These are phyloP conservation scores for Podiceps cristatus DNA, from an alignment of 2,113 vertebrate genomes.

Conservation along the genomic window DNA sequence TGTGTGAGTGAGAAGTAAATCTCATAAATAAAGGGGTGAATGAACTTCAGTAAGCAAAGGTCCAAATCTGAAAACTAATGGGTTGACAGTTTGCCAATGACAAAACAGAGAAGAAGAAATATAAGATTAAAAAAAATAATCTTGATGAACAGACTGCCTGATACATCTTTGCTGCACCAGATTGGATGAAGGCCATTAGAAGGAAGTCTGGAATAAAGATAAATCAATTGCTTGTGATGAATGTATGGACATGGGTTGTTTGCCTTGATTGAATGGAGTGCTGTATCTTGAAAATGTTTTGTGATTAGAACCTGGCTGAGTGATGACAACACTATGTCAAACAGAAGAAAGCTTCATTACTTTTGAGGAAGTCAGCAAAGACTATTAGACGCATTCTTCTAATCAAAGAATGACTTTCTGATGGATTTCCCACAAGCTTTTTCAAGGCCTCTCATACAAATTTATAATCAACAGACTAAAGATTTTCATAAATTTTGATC, in stretches of 20 bases:
- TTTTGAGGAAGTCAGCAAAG: neutral
- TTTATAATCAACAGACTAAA: neutral
- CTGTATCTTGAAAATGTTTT: neutral
- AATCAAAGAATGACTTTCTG: neutral
- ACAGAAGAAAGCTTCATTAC: neutral
- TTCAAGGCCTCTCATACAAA: neutral
- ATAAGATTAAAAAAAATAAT: neutral
- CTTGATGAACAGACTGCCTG: neutral
- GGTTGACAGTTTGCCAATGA: neutral
- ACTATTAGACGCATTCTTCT: neutral
- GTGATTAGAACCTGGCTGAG: constrained; percentile 1
- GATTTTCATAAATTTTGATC: neutral
- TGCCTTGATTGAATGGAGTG: neutral
- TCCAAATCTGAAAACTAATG: neutral
- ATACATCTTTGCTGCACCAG: neutral
- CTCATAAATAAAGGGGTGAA: neutral
- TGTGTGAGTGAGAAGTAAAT: neutral
- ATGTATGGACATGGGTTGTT: neutral
- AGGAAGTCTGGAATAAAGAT: neutral
- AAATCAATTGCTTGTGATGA: neutral
- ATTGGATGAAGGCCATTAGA: neutral
- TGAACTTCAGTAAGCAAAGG: neutral
- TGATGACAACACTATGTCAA: neutral
- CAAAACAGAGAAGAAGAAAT: neutral
- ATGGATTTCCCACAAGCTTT: neutral